These are phyloP conservation scores for Opisthograptis luteolata DNA, from an alignment of 2,888 invertebrate species.

Conservation along the genomic window DNA sequence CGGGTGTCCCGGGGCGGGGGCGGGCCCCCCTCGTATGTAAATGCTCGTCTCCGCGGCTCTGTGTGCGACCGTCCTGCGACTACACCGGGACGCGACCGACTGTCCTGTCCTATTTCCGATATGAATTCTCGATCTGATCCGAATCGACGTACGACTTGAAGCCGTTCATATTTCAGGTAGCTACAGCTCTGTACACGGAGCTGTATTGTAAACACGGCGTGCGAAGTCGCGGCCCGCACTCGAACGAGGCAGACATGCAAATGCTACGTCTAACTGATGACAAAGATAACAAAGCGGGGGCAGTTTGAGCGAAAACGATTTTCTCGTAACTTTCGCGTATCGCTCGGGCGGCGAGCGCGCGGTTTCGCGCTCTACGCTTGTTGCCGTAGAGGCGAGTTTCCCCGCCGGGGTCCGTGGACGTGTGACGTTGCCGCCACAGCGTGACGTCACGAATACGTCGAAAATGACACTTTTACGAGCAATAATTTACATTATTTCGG, in stretches of 20 bases:
- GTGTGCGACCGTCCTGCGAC: slow-evolving; percentile 68
- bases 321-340: slow-evolving; percentile 55
- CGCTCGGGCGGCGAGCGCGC: slow-evolving; percentile 33
- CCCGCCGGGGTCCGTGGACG: slow-evolving; percentile 35
- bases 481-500: slow-evolving; percentile 83
- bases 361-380: slow-evolving; percentile 45
- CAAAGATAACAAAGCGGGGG: slow-evolving; percentile 71
- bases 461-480: slow-evolving; percentile 83
- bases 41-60: slow-evolving; percentile 76
- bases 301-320: slow-evolving; percentile 67
- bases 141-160: slow-evolving; percentile 55
- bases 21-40: slow-evolving; percentile 79
- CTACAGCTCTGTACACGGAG: slow-evolving; percentile 23
- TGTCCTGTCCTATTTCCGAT: slow-evolving; percentile 80
- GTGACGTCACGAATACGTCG: slow-evolving; percentile 81
- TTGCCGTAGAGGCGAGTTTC: slow-evolving; percentile 49
- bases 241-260: slow-evolving; percentile 57
- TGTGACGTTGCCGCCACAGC: slow-evolving; percentile 45
- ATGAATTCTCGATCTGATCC: slow-evolving; percentile 67
- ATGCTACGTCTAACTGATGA: slow-evolving; percentile 65
- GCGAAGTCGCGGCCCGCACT: slow-evolving; percentile 20
- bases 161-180: slow-evolving; percentile 43
- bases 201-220: slow-evolving; percentile 42
- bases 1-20: slow-evolving; percentile 64
- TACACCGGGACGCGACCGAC: slow-evolving; percentile 50